A percentile compares a stretch with the other conserved stretches of the same genome.
Evolutionary conservation across 2,113 vertebrate genomes (phyloP).

Genomic region (Zeus faber): DNA sequence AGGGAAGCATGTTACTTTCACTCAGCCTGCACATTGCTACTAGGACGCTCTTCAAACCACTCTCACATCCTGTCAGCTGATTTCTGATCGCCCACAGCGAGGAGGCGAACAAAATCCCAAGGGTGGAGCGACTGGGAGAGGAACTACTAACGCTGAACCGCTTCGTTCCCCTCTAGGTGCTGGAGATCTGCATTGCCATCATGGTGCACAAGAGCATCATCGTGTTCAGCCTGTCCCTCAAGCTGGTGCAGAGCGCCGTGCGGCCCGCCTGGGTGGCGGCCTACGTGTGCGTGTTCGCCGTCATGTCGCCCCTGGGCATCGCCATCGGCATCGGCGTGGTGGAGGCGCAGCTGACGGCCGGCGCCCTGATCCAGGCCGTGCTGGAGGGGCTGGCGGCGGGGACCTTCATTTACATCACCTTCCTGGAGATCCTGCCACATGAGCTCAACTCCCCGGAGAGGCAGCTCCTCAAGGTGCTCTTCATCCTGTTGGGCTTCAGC

Average conservation of each 20-base stretch:
- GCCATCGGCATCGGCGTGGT: conserved; percentile 78
- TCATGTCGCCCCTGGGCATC: conserved; percentile 85
- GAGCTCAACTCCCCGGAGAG: conserved; percentile 78
- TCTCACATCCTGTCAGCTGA: too few species aligned
- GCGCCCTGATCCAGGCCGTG: conserved; percentile 77
- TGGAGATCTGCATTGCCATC: conserved; percentile 85
- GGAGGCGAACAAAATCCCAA: too few species aligned
- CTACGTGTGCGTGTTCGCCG: conserved; percentile 77
- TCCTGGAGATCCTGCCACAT: conserved; percentile 87
- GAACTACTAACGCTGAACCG: too few species aligned
- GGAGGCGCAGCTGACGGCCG: conserved; percentile 55
- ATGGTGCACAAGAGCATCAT: conserved; percentile 88
- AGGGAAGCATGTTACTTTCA: too few species aligned
- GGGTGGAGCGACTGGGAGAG: too few species aligned
- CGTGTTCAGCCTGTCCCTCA: conserved; percentile 84
- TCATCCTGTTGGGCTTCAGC: conserved; percentile 82
- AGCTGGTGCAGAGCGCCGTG: conserved; percentile 77
- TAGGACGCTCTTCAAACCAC: too few species aligned
- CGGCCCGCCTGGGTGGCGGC: conserved; percentile 68
- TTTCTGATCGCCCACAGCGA: too few species aligned
- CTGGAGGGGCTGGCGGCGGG: conserved; percentile 85
- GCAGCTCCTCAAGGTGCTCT: conserved; percentile 82
- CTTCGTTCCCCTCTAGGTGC: conserved; percentile 67
- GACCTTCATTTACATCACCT: conserved; percentile 89
- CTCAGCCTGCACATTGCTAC: too few species aligned